phyloP scores from a whole-genome alignment of 1,140 invertebrate species.

The Marisa cornuarietis region DNA sequence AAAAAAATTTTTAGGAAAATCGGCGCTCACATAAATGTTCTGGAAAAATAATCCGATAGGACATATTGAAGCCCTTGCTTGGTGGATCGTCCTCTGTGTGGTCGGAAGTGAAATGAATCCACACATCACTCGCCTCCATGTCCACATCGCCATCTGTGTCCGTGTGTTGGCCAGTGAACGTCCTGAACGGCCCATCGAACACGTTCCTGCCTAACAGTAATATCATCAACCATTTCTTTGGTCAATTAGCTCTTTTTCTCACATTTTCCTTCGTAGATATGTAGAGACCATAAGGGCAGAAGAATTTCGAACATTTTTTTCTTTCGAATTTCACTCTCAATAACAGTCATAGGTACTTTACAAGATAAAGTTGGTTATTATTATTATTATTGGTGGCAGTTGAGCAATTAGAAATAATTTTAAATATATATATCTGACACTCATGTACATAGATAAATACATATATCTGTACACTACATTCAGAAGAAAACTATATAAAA shows the following conservation, averaged over 20 bases:
- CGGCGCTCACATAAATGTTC: background rate
- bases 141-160: background rate
- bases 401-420: background rate
- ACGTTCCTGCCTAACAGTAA: slow-evolving; percentile 11
- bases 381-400: background rate
- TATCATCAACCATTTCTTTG: background rate
- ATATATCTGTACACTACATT: background rate
- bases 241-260: background rate
- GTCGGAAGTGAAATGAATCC: slow-evolving; percentile 26
- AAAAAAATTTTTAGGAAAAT: background rate
- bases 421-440: background rate
- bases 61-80: slow-evolving; percentile 16
- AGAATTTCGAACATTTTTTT: background rate
- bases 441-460: too few relatives aligned
- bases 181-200: slow-evolving; percentile 21
- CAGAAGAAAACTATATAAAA: too few relatives aligned
- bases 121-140: slow-evolving; percentile 13
- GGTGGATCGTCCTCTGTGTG: background rate
- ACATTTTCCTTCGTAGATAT: background rate
- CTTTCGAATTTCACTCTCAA: background rate
- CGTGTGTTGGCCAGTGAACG: slow-evolving; percentile 21
- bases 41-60: background rate
- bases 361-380: too few relatives aligned
- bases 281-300: background rate
- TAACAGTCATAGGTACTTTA: background rate